These are phyloP conservation scores for Asbolus verrucosus DNA, from an alignment of 1,140 invertebrate genomes.

Conservation along the genomic window DNA sequence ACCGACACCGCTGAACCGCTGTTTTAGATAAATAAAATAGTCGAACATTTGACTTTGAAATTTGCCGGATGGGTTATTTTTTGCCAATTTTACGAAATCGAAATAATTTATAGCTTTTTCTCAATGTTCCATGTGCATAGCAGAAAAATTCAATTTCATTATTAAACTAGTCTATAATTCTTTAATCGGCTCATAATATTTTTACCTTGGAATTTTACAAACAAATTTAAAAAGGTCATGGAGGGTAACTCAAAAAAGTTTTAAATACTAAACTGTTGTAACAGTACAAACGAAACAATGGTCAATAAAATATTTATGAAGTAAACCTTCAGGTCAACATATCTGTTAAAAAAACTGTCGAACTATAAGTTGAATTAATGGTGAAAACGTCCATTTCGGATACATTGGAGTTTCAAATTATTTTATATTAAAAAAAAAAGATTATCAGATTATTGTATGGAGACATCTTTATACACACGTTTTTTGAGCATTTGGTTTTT, in stretches of 20 bases:
- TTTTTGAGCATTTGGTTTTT: too few relatives aligned
- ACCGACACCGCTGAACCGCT: too few relatives aligned
- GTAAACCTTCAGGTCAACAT: conserved; percentile 34
- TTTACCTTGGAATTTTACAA: conserved; percentile 13
- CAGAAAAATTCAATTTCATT: not conserved
- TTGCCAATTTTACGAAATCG: conserved; percentile 13
- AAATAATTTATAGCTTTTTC: not conserved
- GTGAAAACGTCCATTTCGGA: too few relatives aligned
- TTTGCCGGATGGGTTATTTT: not conserved
- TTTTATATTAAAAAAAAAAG: too few relatives aligned
- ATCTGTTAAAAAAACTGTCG: conserved; percentile 12
- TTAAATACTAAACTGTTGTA: conserved; percentile 1
- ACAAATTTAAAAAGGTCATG: conserved; percentile 22
- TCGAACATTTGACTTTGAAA: not conserved
- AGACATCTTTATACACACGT: too few relatives aligned
- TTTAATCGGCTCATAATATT: not conserved
- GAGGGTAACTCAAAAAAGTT: conserved; percentile 6
- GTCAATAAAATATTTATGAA: conserved; percentile 35
- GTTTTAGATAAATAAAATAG: not conserved
- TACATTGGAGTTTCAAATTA: too few relatives aligned
- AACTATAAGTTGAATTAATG: too few relatives aligned
- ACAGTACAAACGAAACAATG: conserved; percentile 22
- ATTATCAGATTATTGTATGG: too few relatives aligned
- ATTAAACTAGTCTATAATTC: conserved; percentile 8
- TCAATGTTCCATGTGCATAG: not conserved